Evolutionary conservation across 2,888 invertebrate genomes (phyloP).

Genomic region (Clusia tigrina): DNA sequence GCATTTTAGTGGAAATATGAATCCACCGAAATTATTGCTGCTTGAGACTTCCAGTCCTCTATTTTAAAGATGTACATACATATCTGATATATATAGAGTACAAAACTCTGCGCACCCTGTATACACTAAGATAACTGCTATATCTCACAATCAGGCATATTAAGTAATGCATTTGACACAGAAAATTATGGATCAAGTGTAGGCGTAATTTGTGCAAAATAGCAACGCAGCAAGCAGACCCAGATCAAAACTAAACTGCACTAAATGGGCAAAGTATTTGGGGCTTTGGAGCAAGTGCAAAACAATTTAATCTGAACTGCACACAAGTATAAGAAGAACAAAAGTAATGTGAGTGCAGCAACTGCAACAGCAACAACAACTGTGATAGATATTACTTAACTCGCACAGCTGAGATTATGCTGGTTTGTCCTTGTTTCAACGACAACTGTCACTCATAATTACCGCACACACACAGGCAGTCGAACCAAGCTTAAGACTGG

Average conservation of each 20-base stretch:
- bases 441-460: slow-evolving; percentile 10
- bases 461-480: background rate
- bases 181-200: slow-evolving; percentile 9
- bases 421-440: background rate
- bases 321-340: background rate
- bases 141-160: too few relatives aligned
- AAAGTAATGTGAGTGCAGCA: background rate
- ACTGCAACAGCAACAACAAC: background rate
- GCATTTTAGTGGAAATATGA: too few relatives aligned
- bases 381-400: background rate
- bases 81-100: too few relatives aligned
- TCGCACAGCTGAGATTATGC: background rate
- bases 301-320: slow-evolving; percentile 51
- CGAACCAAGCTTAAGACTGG: too few relatives aligned
- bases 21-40: too few relatives aligned
- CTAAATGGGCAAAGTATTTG: slow-evolving; percentile 41
- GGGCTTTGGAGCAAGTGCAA: slow-evolving; percentile 62
- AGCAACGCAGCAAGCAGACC: background rate
- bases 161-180: too few relatives aligned
- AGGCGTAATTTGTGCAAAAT: background rate
- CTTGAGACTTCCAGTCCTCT: too few relatives aligned
- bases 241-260: background rate
- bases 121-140: too few relatives aligned
- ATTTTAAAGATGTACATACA: too few relatives aligned
- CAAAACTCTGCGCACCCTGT: too few relatives aligned